These are phyloP conservation scores for Nerophis lumbriciformis DNA, from an alignment of 2,113 vertebrate species.

Conservation along the genomic window DNA sequence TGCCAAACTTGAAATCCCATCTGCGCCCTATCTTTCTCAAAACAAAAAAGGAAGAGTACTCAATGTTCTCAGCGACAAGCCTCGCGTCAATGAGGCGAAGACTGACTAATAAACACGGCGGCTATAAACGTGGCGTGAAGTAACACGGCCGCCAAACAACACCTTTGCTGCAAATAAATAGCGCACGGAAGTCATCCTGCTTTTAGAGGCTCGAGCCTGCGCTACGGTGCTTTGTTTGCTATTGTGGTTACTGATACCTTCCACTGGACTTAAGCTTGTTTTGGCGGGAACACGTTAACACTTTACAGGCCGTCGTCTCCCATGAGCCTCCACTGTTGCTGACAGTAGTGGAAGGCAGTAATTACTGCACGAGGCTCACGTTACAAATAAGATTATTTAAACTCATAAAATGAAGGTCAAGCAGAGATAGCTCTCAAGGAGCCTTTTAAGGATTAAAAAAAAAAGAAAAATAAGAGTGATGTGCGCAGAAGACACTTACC, in stretches of 20 bases:
- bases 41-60: constrained; percentile 55
- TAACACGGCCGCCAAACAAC: constrained; percentile 20
- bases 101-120: constrained; percentile 46
- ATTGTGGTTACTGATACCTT: constrained; percentile 9
- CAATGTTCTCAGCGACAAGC: constrained; percentile 40
- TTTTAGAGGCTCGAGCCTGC: neutral
- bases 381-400: constrained; percentile 25
- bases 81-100: constrained; percentile 27
- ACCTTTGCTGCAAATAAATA: constrained; percentile 34
- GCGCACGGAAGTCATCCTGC: constrained; percentile 14
- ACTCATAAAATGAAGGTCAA: constrained; percentile 3
- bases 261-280: constrained; percentile 26
- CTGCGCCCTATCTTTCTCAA: constrained; percentile 47
- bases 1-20: constrained; percentile 41
- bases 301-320: constrained; percentile 34
- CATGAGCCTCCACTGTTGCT: constrained; percentile 39
- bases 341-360: constrained; percentile 47
- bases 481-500: constrained; percentile 45
- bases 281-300: constrained; percentile 25
- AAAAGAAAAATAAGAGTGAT: neutral
- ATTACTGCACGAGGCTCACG: constrained; percentile 18
- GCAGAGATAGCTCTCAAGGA: neutral
- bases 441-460: constrained; percentile 1
- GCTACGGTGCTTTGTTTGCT: neutral
- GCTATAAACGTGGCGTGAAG: constrained; percentile 16